Evolutionary conservation across 2,888 invertebrate genomes (phyloP).

Genomic region (Drosophila borealis): DNA sequence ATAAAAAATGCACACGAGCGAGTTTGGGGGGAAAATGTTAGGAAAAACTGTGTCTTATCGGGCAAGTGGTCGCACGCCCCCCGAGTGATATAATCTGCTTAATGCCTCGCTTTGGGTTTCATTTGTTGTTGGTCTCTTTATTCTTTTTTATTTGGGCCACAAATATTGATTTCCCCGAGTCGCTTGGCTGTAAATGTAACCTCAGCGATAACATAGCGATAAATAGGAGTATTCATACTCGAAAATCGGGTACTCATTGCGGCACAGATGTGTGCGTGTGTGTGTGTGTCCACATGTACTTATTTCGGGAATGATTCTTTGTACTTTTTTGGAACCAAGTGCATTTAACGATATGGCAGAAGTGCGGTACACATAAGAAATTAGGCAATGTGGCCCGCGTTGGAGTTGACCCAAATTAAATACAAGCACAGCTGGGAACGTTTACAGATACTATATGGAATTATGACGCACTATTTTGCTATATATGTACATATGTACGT

Average conservation of each 20-base stretch:
- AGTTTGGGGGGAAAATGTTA: neutral
- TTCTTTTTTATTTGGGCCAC: slow-evolving; percentile 59
- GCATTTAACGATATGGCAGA: slow-evolving; percentile 77
- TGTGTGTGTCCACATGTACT: neutral
- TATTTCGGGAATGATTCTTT: slow-evolving; percentile 23
- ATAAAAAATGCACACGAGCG: slow-evolving; percentile 32
- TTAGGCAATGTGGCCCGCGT: slow-evolving; percentile 47
- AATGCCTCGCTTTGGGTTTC: slow-evolving; percentile 34
- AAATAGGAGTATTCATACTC: slow-evolving; percentile 32
- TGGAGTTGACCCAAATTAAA: slow-evolving; percentile 56
- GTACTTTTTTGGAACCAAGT: slow-evolving; percentile 54
- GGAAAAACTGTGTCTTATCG: slow-evolving; percentile 48
- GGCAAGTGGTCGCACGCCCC: slow-evolving; percentile 42
- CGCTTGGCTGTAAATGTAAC: slow-evolving; percentile 45
- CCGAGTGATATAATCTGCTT: slow-evolving; percentile 43
- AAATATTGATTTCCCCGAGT: slow-evolving; percentile 70
- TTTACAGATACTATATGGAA: no score
- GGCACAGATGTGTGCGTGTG: slow-evolving; percentile 8
- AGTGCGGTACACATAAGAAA: slow-evolving; percentile 35
- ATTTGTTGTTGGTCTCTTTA: slow-evolving; percentile 31
- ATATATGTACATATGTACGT: neutral
- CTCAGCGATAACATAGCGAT: slow-evolving; percentile 49
- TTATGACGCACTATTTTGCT: slow-evolving; percentile 10
- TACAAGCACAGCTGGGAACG: slow-evolving; percentile 34
- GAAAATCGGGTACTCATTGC: slow-evolving; percentile 29